phyloP scores from a whole-genome alignment of 2,113 vertebrate genomes.

The Chrysochloris asiatica region DNA sequence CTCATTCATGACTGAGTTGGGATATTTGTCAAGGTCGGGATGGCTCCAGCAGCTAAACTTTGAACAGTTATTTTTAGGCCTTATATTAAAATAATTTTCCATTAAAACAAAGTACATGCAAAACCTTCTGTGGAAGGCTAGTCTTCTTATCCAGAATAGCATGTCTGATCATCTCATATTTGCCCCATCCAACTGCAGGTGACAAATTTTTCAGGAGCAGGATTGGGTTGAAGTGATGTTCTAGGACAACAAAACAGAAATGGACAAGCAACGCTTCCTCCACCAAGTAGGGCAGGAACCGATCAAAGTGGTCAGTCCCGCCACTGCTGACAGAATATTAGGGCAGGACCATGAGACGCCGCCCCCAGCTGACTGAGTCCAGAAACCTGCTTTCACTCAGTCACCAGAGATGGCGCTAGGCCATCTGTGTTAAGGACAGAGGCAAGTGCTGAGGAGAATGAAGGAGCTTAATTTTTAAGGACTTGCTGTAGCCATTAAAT shows the following conservation, averaged over 20 bases:
- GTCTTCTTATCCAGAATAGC: background rate
- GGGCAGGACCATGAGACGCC: rapidly evolving
- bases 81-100: background rate
- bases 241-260: background rate
- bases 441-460: rapidly evolving
- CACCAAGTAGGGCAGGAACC: rapidly evolving
- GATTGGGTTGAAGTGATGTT: background rate
- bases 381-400: background rate
- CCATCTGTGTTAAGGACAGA: background rate
- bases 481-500: rapidly evolving
- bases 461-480: rapidly evolving
- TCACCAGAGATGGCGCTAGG: rapidly evolving
- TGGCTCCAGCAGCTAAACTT: rapidly evolving
- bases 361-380: rapidly evolving
- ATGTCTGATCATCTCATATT: rapidly evolving
- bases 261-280: rapidly evolving
- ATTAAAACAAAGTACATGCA: background rate
- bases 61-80: background rate
- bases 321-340: rapidly evolving
- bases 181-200: rapidly evolving
- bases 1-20: rapidly evolving
- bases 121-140: background rate
- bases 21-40: rapidly evolving
- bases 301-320: rapidly evolving
- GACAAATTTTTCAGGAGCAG: background rate